These are phyloP conservation scores for Ephestia elutella DNA, from an alignment of 1,140 invertebrate genomes.

Conservation along the genomic window DNA sequence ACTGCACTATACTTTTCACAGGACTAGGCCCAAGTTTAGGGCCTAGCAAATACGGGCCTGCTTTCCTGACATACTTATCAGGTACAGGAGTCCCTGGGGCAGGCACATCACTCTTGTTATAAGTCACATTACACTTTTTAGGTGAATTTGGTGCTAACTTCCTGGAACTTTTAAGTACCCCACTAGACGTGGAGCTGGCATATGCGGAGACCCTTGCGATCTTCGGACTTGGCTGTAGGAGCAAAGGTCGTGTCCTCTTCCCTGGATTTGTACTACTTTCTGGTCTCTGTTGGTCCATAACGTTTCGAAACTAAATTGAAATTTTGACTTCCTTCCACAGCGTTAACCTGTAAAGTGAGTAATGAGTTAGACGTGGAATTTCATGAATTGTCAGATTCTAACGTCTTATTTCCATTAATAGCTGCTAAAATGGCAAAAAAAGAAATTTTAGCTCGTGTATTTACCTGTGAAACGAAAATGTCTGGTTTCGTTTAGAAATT, in stretches of 20 bases:
- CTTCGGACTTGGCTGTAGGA: conserved; percentile 60
- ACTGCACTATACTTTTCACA: conserved; percentile 86
- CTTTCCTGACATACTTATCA: conserved; percentile 71
- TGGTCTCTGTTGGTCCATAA: conserved; percentile 62
- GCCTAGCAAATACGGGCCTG: conserved; percentile 83
- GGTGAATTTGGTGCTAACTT: conserved; percentile 30
- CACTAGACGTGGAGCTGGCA: conserved; percentile 44
- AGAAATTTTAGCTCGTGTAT: conserved; percentile 24
- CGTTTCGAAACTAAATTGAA: conserved; percentile 15
- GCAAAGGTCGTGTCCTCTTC: conserved; percentile 66
- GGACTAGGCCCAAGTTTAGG: conserved; percentile 84
- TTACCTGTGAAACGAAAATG: conserved; percentile 32
- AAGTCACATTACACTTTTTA: conserved; percentile 43
- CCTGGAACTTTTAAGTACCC: conserved; percentile 47
- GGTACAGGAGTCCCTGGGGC: conserved; percentile 61
- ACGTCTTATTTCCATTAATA: neutral
- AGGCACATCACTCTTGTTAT: conserved; percentile 57
- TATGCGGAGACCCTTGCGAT: conserved; percentile 51
- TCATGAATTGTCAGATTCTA: neutral
- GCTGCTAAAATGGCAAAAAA: neutral
- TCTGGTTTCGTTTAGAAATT: conserved; percentile 22
- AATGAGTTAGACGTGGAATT: neutral
- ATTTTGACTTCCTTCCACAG: conserved; percentile 1
- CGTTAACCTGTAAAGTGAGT: neutral
- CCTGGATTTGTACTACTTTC: conserved; percentile 56